Evolutionary conservation across 1,140 invertebrate species (phyloP).

Genomic region (Aradophagus sp.): DNA sequence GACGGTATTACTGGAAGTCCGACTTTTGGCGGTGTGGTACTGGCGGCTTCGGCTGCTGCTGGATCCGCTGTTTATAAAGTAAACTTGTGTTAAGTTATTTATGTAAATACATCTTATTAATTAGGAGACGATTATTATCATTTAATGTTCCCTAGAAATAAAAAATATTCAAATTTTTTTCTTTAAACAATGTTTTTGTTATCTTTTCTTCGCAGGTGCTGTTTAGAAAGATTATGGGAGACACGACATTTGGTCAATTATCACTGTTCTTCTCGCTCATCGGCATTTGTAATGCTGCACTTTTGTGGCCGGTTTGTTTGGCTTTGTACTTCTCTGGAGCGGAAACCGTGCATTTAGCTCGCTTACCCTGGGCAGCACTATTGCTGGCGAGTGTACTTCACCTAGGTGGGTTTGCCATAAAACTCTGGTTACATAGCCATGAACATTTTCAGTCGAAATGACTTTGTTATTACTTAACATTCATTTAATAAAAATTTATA

Average conservation of each 20-base stretch:
- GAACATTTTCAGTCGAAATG: no score
- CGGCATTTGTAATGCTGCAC: constrained; percentile 86
- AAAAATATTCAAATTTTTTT: no score
- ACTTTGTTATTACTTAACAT: no score
- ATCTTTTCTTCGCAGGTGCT: constrained; percentile 79
- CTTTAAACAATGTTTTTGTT: background rate
- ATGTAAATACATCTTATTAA: no score
- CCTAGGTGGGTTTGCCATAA: constrained; percentile 75
- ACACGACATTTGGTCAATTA: constrained; percentile 89
- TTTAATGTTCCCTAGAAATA: no score
- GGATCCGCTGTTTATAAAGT: constrained; percentile 95
- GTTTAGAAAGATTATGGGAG: constrained; percentile 93
- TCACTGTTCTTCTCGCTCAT: constrained; percentile 91
- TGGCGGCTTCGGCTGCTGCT: constrained; percentile 90
- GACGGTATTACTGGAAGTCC: constrained; percentile 93
- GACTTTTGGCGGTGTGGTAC: constrained; percentile 92
- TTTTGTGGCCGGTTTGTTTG: constrained; percentile 91
- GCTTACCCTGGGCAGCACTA: constrained; percentile 87
- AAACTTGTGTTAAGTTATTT: no score
- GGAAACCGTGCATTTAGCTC: constrained; percentile 85
- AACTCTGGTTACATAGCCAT: background rate
- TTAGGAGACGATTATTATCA: no score
- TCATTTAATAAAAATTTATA: no score
- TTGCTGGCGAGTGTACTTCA: constrained; percentile 85
- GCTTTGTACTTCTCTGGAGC: constrained; percentile 88